phyloP scores from a whole-genome alignment of 2,888 invertebrate genomes.

The Temnothorax unifasciatus region DNA sequence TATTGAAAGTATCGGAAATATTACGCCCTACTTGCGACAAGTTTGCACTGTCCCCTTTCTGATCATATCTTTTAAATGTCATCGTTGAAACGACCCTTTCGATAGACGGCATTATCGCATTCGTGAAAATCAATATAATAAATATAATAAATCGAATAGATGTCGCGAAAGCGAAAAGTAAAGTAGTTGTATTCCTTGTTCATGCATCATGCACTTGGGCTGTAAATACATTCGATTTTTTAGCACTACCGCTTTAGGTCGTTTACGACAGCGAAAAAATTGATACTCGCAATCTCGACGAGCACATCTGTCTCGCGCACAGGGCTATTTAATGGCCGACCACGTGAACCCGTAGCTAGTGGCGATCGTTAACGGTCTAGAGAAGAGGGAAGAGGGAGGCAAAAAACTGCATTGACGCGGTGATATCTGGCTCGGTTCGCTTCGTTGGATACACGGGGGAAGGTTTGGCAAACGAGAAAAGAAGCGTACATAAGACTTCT shows the following conservation, averaged over 20 bases:
- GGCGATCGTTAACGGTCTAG: constrained; percentile 73
- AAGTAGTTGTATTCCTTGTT: not conserved
- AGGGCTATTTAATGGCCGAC: constrained; percentile 74
- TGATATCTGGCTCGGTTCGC: constrained; percentile 67
- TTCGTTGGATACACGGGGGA: constrained; percentile 54
- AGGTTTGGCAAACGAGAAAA: constrained; percentile 55
- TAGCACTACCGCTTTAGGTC: constrained; percentile 24
- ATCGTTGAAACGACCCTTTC: constrained; percentile 51
- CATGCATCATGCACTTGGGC: not conserved
- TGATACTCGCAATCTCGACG: constrained; percentile 70
- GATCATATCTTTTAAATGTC: constrained; percentile 62
- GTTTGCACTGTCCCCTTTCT: constrained; percentile 62
- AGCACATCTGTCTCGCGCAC: constrained; percentile 62
- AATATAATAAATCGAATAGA: constrained; percentile 29
- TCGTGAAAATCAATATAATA: constrained; percentile 54
- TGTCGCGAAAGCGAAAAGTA: not conserved
- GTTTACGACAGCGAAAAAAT: constrained; percentile 61
- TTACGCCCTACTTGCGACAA: constrained; percentile 79
- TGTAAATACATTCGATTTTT: not conserved
- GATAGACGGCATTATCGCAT: constrained; percentile 51
- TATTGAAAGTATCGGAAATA: constrained; percentile 81
- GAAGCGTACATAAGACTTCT: constrained; percentile 52
- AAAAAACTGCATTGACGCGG: constrained; percentile 55
- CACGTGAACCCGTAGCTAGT: constrained; percentile 51
- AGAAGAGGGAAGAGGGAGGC: constrained; percentile 31